Conservation (phyloP, 2,797 vertebrate genomes). For the Pelobates cultripes region DNA sequence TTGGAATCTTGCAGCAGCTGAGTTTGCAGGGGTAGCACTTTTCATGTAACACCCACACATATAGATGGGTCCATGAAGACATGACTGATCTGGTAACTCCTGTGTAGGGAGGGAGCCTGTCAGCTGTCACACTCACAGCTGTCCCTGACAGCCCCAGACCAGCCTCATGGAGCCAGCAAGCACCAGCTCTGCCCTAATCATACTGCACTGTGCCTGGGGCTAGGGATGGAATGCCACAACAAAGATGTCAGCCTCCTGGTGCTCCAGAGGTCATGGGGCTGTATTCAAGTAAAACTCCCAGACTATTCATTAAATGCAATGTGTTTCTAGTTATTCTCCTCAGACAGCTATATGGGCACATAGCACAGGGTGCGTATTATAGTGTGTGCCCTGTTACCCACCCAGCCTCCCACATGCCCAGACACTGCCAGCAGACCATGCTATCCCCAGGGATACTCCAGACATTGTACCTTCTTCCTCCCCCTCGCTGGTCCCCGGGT, state of each 20-base stretch:
- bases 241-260: background rate
- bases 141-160: slow-evolving; percentile 19
- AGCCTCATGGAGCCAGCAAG: background rate
- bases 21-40: too few species aligned
- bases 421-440: background rate
- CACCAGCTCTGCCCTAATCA: background rate
- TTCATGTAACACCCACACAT: too few species aligned
- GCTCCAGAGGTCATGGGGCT: background rate
- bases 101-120: background rate
- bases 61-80: too few species aligned
- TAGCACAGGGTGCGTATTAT: too few species aligned
- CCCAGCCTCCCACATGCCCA: background rate
- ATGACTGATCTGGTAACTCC: too few species aligned
- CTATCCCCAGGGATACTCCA: background rate
- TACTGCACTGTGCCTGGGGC: background rate
- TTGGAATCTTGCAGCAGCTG: too few species aligned
- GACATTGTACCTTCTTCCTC: slow-evolving; percentile 59
- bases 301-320: background rate
- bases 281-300: background rate
- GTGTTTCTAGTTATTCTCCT: background rate
- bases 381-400: background rate
- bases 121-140: background rate
- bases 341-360: too few species aligned
- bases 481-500: slow-evolving; percentile 77
- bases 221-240: too few species aligned